These are phyloP conservation scores for Rhopilema esculentum DNA, from an alignment of 30 jellyfish, hydroid and myxozoan species.

Conservation along the genomic window DNA sequence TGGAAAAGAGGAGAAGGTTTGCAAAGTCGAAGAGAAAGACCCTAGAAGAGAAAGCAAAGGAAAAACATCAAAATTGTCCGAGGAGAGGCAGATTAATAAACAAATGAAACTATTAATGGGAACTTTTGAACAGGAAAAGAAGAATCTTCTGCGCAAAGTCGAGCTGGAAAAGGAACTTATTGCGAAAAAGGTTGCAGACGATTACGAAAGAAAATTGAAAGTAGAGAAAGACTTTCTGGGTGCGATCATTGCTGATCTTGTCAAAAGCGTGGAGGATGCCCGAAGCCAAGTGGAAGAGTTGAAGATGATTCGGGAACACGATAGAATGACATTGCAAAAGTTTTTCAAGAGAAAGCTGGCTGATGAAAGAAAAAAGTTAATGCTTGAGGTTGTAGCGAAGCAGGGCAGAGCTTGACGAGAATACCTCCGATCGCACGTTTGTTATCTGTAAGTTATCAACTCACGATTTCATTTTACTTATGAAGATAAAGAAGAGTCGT, in stretches of 20 bases:
- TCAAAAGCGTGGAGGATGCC: constrained; percentile 74
- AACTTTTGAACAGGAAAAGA: constrained; percentile 74
- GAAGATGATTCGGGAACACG: constrained; percentile 70
- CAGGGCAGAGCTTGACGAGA: not conserved
- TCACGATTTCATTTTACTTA: not conserved
- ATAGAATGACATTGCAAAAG: constrained; percentile 63
- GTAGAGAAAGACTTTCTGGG: constrained; percentile 79
- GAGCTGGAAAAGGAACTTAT: constrained; percentile 58
- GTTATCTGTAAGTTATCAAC: not conserved
- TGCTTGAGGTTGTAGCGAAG: constrained; percentile 14
- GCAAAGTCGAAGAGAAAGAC: not conserved
- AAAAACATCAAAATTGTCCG: not conserved
- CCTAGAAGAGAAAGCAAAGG: not conserved
- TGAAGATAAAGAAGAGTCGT: not conserved
- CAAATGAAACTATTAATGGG: constrained; percentile 65
- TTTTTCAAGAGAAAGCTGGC: constrained; percentile 48
- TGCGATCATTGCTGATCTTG: constrained; percentile 73
- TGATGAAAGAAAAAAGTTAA: constrained; percentile 40
- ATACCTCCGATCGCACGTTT: not conserved
- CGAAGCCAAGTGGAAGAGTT: constrained; percentile 60
- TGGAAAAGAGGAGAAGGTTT: constrained; percentile 3
- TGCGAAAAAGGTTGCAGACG: constrained; percentile 52
- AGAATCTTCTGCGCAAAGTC: constrained; percentile 50
- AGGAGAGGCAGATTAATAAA: constrained; percentile 27
- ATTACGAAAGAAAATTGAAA: constrained; percentile 64